These are phyloP conservation scores for Austrofundulus limnaeus DNA, from an alignment of 2,113 vertebrate genomes.

Conservation along the genomic window DNA sequence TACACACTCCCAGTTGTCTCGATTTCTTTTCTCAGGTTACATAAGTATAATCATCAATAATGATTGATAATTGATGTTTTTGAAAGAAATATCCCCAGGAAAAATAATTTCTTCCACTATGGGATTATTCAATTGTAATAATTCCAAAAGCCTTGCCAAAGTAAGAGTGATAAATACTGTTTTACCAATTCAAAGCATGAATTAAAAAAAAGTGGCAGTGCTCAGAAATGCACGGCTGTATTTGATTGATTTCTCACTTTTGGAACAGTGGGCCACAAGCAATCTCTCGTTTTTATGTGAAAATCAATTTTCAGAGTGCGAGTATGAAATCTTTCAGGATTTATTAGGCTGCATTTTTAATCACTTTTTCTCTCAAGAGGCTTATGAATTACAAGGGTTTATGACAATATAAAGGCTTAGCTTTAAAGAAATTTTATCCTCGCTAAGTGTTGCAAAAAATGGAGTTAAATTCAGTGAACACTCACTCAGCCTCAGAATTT, in stretches of 20 bases:
- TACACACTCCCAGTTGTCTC: no score
- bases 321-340: conserved; percentile 44
- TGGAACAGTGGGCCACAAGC: conserved; percentile 34
- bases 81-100: not conserved
- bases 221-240: conserved; percentile 8
- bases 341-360: conserved; percentile 53
- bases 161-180: not conserved
- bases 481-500: not conserved
- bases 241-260: conserved; percentile 51
- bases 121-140: no score
- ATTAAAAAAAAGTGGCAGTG: conserved; percentile 4
- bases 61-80: not conserved
- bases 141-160: no score
- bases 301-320: conserved; percentile 49
- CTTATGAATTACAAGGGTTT: conserved; percentile 25
- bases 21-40: no score
- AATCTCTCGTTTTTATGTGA: conserved; percentile 55
- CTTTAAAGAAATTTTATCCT: conserved; percentile 19
- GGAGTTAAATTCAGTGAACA: conserved; percentile 1
- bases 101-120: no score
- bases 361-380: conserved; percentile 46
- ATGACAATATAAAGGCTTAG: conserved; percentile 18
- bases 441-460: not conserved
- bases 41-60: no score
- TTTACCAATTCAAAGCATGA: conserved; percentile 1